A percentile compares a stretch with the other conserved stretches of the same genome.
phyloP scores from a whole-genome alignment of 1,140 invertebrate genomes.

The Ceratoteleas bidentatus region DNA sequence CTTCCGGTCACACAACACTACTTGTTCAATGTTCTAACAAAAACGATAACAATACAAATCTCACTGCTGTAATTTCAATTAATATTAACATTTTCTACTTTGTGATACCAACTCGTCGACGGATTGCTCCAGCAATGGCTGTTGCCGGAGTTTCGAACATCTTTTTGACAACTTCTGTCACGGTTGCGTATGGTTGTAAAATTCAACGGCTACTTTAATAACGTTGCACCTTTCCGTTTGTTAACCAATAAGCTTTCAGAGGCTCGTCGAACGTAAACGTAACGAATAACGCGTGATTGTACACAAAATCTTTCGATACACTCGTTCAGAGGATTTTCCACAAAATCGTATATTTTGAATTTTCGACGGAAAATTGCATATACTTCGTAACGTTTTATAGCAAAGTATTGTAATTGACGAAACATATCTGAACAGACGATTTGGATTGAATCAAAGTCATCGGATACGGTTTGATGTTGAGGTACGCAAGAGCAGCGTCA shows the following conservation, averaged over 20 bases:
- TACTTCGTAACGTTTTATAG: conserved; percentile 17
- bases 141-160: background rate
- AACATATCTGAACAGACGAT: conserved; percentile 48
- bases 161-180: background rate
- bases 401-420: conserved; percentile 17
- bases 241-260: conserved; percentile 35
- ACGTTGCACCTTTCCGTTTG: conserved; percentile 10
- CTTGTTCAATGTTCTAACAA: conserved; percentile 19
- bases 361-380: conserved; percentile 9
- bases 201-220: conserved; percentile 2
- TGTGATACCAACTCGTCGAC: background rate
- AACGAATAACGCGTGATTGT: conserved; percentile 10
- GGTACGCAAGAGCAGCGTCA: conserved; percentile 37
- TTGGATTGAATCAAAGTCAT: conserved; percentile 5
- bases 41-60: conserved; percentile 10
- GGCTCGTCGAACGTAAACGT: conserved; percentile 14
- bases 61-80: conserved; percentile 12
- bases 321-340: background rate
- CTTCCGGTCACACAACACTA: conserved; percentile 23
- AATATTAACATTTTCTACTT: conserved; percentile 1
- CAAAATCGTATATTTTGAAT: conserved; percentile 25
- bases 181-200: background rate
- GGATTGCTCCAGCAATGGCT: background rate
- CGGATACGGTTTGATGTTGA: conserved; percentile 52
- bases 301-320: conserved; percentile 9